These are phyloP conservation scores for Sinhomidia bicolor DNA, from an alignment of 2,888 invertebrate species.

Conservation along the genomic window DNA sequence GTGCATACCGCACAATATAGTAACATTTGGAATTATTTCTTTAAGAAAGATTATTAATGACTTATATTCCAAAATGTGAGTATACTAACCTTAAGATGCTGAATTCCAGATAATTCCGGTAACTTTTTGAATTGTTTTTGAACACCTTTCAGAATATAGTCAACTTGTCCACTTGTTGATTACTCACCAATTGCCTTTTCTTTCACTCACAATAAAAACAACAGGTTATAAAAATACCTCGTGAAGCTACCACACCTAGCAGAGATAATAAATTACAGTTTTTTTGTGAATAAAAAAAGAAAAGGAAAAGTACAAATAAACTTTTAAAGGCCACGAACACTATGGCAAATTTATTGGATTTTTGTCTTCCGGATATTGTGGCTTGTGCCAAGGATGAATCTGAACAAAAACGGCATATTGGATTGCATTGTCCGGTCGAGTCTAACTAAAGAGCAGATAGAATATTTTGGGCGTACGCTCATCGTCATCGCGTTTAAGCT, in stretches of 20 bases:
- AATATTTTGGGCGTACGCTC: not conserved
- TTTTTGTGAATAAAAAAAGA: not conserved
- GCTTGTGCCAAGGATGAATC: constrained; percentile 21
- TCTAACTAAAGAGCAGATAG: not conserved
- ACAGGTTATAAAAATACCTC: not conserved
- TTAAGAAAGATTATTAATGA: too few relatives aligned
- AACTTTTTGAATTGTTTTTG: too few relatives aligned
- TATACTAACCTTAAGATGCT: constrained; percentile 9
- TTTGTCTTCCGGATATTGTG: constrained; percentile 49
- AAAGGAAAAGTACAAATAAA: constrained; percentile 43
- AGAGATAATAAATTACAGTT: too few relatives aligned
- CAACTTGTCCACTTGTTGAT: not conserved
- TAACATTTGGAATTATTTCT: too few relatives aligned
- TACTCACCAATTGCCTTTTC: not conserved
- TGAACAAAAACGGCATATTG: constrained; percentile 30
- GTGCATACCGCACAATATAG: too few relatives aligned
- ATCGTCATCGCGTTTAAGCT: constrained; percentile 9
- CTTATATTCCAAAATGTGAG: too few relatives aligned
- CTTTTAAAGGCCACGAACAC: constrained; percentile 22
- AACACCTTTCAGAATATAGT: too few relatives aligned
- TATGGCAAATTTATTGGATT: not conserved
- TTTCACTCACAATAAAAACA: not conserved
- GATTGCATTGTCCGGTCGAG: constrained; percentile 32
- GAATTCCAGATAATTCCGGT: too few relatives aligned
- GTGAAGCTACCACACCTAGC: too few relatives aligned